These are phyloP conservation scores for Magallana gigas DNA, from an alignment of 1,140 invertebrate species.

Conservation along the genomic window DNA sequence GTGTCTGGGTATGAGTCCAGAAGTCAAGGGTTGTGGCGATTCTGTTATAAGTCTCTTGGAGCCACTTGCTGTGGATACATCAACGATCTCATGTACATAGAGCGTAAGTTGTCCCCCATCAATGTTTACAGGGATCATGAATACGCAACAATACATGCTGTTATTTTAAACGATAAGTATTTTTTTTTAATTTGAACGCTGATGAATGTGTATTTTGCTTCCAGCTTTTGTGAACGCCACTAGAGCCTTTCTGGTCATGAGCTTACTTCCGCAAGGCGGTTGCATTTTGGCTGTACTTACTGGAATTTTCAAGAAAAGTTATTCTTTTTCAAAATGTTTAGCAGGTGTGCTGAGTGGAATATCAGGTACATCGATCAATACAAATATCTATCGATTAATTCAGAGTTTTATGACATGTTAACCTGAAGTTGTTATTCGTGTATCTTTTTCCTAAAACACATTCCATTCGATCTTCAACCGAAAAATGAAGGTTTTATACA, in stretches of 20 bases:
- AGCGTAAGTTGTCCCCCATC: neutral
- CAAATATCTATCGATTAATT: too few species aligned
- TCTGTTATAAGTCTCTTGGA: neutral
- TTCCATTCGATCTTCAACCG: too few species aligned
- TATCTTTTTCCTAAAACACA: too few species aligned
- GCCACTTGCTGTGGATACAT: conserved; percentile 5
- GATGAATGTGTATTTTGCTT: neutral
- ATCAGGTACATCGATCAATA: neutral
- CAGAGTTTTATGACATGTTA: too few species aligned
- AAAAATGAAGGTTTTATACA: too few species aligned
- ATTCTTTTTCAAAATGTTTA: neutral
- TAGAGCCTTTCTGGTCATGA: neutral
- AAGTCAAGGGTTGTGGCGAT: neutral
- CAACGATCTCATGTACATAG: conserved; percentile 4
- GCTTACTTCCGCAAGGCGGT: neutral
- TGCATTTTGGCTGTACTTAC: neutral
- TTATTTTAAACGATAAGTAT: too few species aligned
- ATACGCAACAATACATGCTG: too few species aligned
- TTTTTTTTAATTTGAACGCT: too few species aligned
- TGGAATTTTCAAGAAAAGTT: neutral
- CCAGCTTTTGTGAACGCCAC: conserved; percentile 1
- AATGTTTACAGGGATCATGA: neutral
- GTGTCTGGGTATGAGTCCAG: neutral
- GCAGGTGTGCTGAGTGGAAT: neutral
- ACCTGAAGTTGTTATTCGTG: too few species aligned